Conservation (phyloP, 2,113 vertebrate species). For the Rhinolophus sinicus region DNA sequence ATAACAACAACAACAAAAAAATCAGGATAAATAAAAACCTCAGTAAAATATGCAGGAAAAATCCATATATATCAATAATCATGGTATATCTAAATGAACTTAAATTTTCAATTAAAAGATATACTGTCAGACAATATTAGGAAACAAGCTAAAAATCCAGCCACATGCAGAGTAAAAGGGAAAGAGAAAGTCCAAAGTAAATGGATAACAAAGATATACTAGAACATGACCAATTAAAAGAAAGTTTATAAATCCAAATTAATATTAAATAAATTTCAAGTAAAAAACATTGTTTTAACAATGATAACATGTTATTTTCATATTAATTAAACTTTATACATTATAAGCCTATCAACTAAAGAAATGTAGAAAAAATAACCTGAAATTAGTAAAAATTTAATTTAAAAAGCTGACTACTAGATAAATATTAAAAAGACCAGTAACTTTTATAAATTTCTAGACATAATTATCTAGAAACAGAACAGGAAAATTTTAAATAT, state of each 20-base stretch:
- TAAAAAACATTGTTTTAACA: neutral
- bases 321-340: neutral
- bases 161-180: neutral
- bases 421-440: neutral
- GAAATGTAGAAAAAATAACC: neutral
- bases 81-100: neutral
- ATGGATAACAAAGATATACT: neutral
- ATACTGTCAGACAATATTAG: neutral
- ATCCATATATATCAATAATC: neutral
- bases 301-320: neutral
- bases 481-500: neutral
- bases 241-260: neutral
- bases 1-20: neutral
- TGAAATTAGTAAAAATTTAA: neutral
- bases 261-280: neutral
- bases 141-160: constrained; percentile 1
- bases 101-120: neutral
- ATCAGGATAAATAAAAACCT: neutral
- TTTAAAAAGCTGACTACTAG: neutral
- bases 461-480: neutral
- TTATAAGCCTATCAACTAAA: neutral
- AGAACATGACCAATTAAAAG: neutral
- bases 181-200: neutral
- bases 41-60: neutral
- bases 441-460: neutral